phyloP scores from a whole-genome alignment of 2,888 invertebrate genomes.

The Apamea epomidion region DNA sequence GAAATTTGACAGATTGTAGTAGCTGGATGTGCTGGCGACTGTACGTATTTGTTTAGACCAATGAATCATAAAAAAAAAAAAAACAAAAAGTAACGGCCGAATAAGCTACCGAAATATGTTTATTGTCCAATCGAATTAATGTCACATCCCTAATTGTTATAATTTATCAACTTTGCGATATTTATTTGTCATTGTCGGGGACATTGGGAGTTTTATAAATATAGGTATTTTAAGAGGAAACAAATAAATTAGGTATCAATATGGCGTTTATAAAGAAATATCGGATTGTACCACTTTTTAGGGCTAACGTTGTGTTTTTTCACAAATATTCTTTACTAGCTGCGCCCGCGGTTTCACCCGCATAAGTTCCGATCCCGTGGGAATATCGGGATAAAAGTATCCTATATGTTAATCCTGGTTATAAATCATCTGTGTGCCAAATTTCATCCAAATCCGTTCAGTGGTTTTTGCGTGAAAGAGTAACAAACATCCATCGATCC shows the following conservation, averaged over 20 bases:
- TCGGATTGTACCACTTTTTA: slow-evolving; percentile 9
- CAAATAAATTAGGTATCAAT: slow-evolving; percentile 6
- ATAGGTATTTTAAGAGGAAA: slow-evolving; percentile 30
- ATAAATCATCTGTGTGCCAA: too few relatives aligned
- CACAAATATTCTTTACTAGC: background rate
- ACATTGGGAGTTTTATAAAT: slow-evolving; percentile 11
- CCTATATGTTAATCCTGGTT: too few relatives aligned
- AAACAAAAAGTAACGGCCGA: slow-evolving; percentile 9
- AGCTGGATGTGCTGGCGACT: too few relatives aligned
- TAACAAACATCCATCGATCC: too few relatives aligned
- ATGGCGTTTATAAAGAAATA: slow-evolving; percentile 8
- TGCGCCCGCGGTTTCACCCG: too few relatives aligned
- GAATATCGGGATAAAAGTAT: too few relatives aligned
- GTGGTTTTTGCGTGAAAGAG: too few relatives aligned
- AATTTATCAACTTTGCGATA: slow-evolving; percentile 49
- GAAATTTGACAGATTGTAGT: too few relatives aligned
- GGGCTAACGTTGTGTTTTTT: background rate
- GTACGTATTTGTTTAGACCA: background rate
- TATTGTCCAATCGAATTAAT: slow-evolving; percentile 31
- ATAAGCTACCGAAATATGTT: slow-evolving; percentile 51
- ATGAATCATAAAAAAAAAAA: background rate
- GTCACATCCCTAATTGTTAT: slow-evolving; percentile 50
- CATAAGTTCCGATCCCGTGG: too few relatives aligned
- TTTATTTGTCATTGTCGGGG: slow-evolving; percentile 50
- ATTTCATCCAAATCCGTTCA: too few relatives aligned